Evolutionary conservation across 2,888 invertebrate genomes (phyloP), one percentile per base, ranked within the genome.

Genomic region (Danaus chrysippus): DNA sequence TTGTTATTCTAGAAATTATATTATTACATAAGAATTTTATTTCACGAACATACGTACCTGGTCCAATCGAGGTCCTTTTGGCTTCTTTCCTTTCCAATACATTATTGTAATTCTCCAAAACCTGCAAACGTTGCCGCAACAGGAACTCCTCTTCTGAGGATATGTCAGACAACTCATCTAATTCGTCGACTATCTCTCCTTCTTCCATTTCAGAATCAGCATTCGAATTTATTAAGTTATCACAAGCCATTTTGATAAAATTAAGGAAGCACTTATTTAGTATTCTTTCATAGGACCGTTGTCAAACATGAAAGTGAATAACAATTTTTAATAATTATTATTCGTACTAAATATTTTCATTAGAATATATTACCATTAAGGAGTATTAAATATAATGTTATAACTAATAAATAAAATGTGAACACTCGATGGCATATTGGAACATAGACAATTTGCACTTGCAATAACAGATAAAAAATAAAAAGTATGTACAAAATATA

Each of bases 91-190:
- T 82, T 68, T 87, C 91, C 76, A 91, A 87, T 72, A 86, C 90
- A 78, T 86, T 84, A 68, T 91, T 91, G 65, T 89, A 91, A 70
- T 81, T 91, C 71, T 91, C 91, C 53, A 91, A 76, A 53, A 91
- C 86, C 76, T 87, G 81, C 44, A 91, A 72, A 56, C 91, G 79
- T 71, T 91, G 84, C 58, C 89, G 80, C 62, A 91, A 71, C 17
- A 91, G 73, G 68, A 83, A 87, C 71, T 91, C 91, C 72, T 91
- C 91, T 55, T 88, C 91, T 0, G 91, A 91, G 1, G 91, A 91
- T 71, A 91, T 90, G 71, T 91, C 91, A 1, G 91, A 90, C 0
- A 90, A 72, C 58, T 87, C 86, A 68, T 89, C 86, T 10, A 82
- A 70, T 10, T 86, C 86, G 59, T 87, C 91, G 10, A 90, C 82